Evolutionary conservation across 1,140 invertebrate genomes (phyloP), one percentile per base, ranked within the genome.

Genomic region (Ceratitis capitata): DNA sequence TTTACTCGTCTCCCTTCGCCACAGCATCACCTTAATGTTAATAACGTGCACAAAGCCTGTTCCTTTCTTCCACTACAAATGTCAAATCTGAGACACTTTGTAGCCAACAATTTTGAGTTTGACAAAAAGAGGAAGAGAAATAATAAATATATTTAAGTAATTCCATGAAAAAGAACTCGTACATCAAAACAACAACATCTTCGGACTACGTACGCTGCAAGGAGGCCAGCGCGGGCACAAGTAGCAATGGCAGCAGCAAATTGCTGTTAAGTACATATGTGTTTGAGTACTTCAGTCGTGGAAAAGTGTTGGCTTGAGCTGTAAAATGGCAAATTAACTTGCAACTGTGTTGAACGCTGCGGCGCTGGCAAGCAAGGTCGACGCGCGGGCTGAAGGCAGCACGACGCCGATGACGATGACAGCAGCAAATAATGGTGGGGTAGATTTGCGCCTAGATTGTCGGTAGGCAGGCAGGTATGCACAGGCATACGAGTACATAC

Each of bases 271-370:
- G n/a, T 45, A 78, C 39, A 78, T 78, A 78, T 45, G 23, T 78
- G 45, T 78, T 78, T 45, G 69, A 45, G n/a, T 78, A 42, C n/a
- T 78, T 45, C 69, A 78, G 69, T 78, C n/a, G 42, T 78, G 35
- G 16, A 78, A 78, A 78, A 78, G 69, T 78, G 69, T 78, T 78
- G 69, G 69, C 69, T 45, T 78, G 69, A 78, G 69, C 69, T 78
- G 69, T 39, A 42, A 78, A 78, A 78, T 78, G 39, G 69, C 69
- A 78, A 78, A 78, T 78, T 78, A 78, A 78, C 69, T 78, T 45
- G 69, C 69, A 78, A 78, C 69, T 78, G 69, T 78, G 10, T 45
- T 78, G 39, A 45, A 32, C 12, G 39, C 14, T 12, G 29, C 23
- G 29, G 16, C 2, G 16, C 32, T 6, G 42, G 39, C 69, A 78